phyloP scores from a whole-genome alignment of 2,797 vertebrate genomes.

The Melopsittacus undulatus region DNA sequence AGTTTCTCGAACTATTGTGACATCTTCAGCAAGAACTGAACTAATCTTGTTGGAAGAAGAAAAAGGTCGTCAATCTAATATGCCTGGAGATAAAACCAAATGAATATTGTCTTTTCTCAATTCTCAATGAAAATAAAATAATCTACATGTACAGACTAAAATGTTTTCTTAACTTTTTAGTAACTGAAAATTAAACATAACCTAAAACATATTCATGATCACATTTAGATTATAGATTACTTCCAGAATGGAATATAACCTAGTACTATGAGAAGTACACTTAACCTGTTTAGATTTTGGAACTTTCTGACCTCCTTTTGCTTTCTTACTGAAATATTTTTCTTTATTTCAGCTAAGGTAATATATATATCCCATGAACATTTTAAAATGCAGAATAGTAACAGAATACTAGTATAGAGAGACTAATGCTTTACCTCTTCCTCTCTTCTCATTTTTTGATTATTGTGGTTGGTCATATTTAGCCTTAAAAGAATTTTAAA shows the following conservation, averaged over 20 bases:
- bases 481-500: constrained; percentile 7
- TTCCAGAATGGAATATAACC: not conserved
- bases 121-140: not conserved
- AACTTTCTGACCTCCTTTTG: not conserved
- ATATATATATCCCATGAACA: not conserved
- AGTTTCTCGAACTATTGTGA: constrained; percentile 68
- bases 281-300: constrained; percentile 20
- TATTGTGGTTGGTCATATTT: constrained; percentile 2
- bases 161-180: not conserved
- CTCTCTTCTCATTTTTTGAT: not conserved
- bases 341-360: not conserved
- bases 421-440: constrained; percentile 13
- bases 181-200: not conserved
- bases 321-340: not conserved
- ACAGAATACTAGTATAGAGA: constrained; percentile 34
- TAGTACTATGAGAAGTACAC: not conserved
- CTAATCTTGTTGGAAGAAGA: constrained; percentile 76
- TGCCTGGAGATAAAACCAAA: not conserved
- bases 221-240: not conserved
- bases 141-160: not conserved
- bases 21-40: constrained; percentile 83
- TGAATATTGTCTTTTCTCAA: constrained; percentile 1
- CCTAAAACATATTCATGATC: not conserved
- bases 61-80: not conserved
- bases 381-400: constrained; percentile 16